Evolutionary conservation across 2,113 vertebrate genomes (phyloP).

Genomic region (Chunga burmeisteri): DNA sequence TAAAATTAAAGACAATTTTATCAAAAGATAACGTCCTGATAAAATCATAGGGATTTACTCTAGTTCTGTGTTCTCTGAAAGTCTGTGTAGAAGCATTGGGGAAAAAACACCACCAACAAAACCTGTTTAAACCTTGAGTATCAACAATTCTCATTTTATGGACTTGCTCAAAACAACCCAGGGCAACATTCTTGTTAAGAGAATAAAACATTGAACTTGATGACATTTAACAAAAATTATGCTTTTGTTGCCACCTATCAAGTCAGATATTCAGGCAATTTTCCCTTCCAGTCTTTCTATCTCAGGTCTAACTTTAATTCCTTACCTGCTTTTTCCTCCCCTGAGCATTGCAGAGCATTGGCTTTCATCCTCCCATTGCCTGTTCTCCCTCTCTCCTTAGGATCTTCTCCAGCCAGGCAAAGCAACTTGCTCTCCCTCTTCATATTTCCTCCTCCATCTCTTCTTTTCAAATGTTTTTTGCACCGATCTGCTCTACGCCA

Average conservation of each 20-base stretch:
- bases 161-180: not conserved
- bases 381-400: not conserved
- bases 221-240: not conserved
- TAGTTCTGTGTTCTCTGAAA: not conserved
- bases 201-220: not conserved
- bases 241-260: not conserved
- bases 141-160: not conserved
- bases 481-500: not conserved
- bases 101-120: not conserved
- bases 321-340: not conserved
- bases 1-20: slow-evolving; percentile 4
- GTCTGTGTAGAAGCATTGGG: not conserved
- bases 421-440: not conserved
- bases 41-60: not conserved
- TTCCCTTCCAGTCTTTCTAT: not conserved
- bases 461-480: rapidly evolving
- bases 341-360: not conserved
- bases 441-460: not conserved
- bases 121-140: not conserved
- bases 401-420: not conserved
- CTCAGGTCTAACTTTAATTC: not conserved
- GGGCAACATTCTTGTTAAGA: not conserved
- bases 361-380: not conserved
- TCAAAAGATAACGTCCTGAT: not conserved
- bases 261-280: not conserved